These are phyloP conservation scores for Noctuana brunneofusca DNA, from an alignment of 2,888 invertebrate species.

Conservation along the genomic window DNA sequence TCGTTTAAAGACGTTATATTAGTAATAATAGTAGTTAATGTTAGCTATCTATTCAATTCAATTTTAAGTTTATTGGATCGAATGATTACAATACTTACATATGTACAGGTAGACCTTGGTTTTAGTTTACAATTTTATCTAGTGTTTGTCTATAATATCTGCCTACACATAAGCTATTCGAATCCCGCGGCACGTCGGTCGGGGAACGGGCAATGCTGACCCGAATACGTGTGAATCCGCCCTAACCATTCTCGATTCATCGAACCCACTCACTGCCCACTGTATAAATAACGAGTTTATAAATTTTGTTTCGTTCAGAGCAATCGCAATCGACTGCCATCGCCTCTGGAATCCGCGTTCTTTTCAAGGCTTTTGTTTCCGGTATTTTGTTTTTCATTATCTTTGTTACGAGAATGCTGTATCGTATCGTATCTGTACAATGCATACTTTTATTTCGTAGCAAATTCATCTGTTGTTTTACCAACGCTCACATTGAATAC, in stretches of 20 bases:
- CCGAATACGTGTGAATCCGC: conserved; percentile 8
- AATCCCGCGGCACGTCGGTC: too few species aligned
- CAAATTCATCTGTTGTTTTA: conserved; percentile 24
- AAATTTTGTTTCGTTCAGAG: conserved; percentile 36
- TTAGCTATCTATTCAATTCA: too few species aligned
- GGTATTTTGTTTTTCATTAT: conserved; percentile 31
- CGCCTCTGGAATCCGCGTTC: conserved; percentile 11
- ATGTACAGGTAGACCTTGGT: too few species aligned
- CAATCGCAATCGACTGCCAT: conserved; percentile 19
- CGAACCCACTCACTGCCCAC: conserved; percentile 22
- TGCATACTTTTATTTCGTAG: conserved; percentile 20
- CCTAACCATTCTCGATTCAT: conserved; percentile 22
- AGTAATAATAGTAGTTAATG: too few species aligned
- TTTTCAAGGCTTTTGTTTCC: conserved; percentile 36
- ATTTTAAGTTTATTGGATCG: too few species aligned
- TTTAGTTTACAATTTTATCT: too few species aligned
- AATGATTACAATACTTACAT: too few species aligned
- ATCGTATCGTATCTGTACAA: conserved; percentile 17
- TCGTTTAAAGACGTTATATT: too few species aligned
- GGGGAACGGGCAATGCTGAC: background rate
- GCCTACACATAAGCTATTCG: too few species aligned
- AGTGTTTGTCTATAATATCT: too few species aligned
- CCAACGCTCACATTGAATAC: conserved; percentile 11
- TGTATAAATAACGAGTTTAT: conserved; percentile 33
- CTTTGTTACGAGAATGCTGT: conserved; percentile 28